These are phyloP conservation scores for Pammene fasciana DNA, from an alignment of 2,888 invertebrate genomes.

Conservation along the genomic window DNA sequence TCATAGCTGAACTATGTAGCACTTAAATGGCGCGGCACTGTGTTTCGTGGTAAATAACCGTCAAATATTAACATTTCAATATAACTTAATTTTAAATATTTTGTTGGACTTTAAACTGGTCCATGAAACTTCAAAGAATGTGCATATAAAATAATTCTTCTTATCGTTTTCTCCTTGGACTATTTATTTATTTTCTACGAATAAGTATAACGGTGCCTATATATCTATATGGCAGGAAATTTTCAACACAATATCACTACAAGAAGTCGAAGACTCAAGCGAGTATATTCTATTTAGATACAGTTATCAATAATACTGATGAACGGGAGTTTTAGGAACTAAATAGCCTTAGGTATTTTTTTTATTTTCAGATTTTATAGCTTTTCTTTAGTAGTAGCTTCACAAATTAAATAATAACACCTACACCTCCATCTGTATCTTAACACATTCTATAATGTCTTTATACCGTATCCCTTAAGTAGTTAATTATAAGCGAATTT, in stretches of 20 bases:
- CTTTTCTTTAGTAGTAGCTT: not conserved
- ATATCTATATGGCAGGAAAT: constrained; percentile 50
- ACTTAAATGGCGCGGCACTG: too few relatives aligned
- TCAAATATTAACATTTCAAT: too few relatives aligned
- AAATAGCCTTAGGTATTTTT: constrained; percentile 1
- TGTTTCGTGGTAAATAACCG: too few relatives aligned
- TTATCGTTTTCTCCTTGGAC: not conserved
- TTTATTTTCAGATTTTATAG: not conserved
- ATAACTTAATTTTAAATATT: too few relatives aligned
- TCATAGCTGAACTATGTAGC: too few relatives aligned
- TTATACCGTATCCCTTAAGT: constrained; percentile 8
- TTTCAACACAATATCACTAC: constrained; percentile 35
- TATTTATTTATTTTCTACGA: constrained; percentile 1
- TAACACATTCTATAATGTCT: not conserved
- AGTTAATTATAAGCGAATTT: constrained; percentile 56
- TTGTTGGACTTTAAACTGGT: too few relatives aligned
- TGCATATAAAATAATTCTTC: too few relatives aligned
- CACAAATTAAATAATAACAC: constrained; percentile 1
- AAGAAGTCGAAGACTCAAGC: constrained; percentile 32
- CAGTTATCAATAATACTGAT: constrained; percentile 34
- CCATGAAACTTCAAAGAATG: too few relatives aligned
- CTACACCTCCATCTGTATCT: not conserved
- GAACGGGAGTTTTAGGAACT: constrained; percentile 13
- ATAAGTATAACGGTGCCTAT: constrained; percentile 31
- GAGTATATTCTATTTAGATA: constrained; percentile 29